Evolutionary conservation across 2,888 invertebrate species (phyloP).

Genomic region (Campopleginae sp.): DNA sequence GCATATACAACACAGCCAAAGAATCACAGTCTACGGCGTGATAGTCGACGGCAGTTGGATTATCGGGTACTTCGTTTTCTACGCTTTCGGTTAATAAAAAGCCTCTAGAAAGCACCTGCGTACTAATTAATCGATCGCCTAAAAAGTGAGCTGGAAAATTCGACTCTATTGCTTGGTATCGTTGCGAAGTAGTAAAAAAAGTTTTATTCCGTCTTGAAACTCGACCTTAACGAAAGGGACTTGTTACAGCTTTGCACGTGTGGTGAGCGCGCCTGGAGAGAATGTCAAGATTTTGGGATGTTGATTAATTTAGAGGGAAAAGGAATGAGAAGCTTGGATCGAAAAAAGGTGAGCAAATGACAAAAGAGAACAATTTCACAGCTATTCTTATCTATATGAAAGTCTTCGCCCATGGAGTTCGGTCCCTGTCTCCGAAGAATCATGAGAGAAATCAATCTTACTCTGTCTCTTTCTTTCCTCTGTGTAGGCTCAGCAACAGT

Average conservation of each 20-base stretch:
- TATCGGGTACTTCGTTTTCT: slow-evolving; percentile 4
- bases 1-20: not conserved
- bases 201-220: not conserved
- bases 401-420: slow-evolving; percentile 24
- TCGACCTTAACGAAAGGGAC: not conserved
- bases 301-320: not conserved
- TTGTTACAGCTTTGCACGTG: not conserved
- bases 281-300: not conserved
- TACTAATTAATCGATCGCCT: slow-evolving; percentile 51
- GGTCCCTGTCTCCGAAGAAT: slow-evolving; percentile 48
- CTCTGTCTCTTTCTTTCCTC: slow-evolving; percentile 50
- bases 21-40: not conserved
- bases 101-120: slow-evolving; percentile 12
- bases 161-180: not conserved
- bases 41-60: not conserved
- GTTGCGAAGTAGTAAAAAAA: not conserved
- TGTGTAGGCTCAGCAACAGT: slow-evolving; percentile 48
- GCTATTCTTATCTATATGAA: slow-evolving; percentile 51
- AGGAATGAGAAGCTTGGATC: not conserved
- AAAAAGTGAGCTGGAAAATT: not conserved
- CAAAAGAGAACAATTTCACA: slow-evolving; percentile 41
- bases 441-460: slow-evolving; percentile 67
- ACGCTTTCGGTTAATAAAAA: slow-evolving; percentile 17
- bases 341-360: not conserved
- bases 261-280: not conserved